Evolutionary conservation across 2,113 vertebrate species (phyloP), one percentile per base, ranked within the genome.

Genomic region (Sylvietta virens): DNA sequence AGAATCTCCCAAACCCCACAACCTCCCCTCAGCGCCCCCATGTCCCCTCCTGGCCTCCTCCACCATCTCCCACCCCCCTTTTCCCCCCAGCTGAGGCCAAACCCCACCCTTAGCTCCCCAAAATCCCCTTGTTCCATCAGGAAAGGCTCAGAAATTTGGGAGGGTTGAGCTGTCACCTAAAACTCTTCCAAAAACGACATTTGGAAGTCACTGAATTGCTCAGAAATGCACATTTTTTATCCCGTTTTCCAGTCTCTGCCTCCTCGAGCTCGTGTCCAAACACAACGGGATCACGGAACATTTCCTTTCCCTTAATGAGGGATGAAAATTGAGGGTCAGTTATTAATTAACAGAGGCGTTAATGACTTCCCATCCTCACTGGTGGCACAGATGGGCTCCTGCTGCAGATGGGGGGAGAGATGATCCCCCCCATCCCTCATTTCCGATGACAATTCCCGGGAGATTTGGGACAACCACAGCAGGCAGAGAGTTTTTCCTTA

Each of bases 171-270:
- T 24, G 47, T 9, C 44, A 37, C 31, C n/a, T 13, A 13, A 22
- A 69, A 19, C 35, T 14, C 71, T 28, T 23, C 37, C 3, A 11
- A 64, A 18, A 19, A 17, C 28, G 5, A 1, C 12, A 3, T 27
- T 13, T 22, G 26, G 20, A 24, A 39, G 50, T 8, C 6, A 8
- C 6, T 9, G n/a, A 53, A 13, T 20, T 40, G 42, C 53, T 51
- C 4, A 1, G 15, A 77, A 84, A 64, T 2, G 4, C 2, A 0
- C 26, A 1, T 16, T 48, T 48, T 80, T 14, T 2, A 47, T n/a
- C 21, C 35, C 50, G 0, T 9, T 53, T 50, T 27, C 61, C 47
- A 4, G 13, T 2, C 28, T 23, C 66, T 26, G 66, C 54, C 28
- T 35, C 62, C 42, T 18, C 1, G 1, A 74, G 50, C 53, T 30